Evolutionary conservation across 2,113 vertebrate species (phyloP).

Genomic region (Rafetus swinhoei): DNA sequence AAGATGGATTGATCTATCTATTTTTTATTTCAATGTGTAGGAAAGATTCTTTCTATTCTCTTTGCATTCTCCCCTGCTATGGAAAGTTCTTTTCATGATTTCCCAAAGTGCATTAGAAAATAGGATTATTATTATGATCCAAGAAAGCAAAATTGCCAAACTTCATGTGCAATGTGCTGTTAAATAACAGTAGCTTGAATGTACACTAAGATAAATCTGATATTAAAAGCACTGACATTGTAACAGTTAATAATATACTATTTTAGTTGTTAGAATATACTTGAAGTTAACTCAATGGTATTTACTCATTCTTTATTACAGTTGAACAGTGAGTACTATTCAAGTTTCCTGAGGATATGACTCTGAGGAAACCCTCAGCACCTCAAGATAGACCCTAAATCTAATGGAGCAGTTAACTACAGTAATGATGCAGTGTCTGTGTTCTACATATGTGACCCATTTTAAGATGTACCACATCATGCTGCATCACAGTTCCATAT

Average conservation of each 20-base stretch:
- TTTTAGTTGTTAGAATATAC: slow-evolving; percentile 15
- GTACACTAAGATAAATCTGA: slow-evolving; percentile 60
- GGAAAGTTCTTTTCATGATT: slow-evolving; percentile 35
- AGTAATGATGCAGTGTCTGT: background rate
- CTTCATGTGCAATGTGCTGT: slow-evolving; percentile 48
- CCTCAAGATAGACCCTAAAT: background rate
- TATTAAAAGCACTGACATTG: slow-evolving; percentile 5
- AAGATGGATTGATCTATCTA: background rate
- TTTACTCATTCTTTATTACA: background rate
- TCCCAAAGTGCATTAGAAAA: slow-evolving; percentile 33
- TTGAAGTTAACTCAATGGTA: slow-evolving; percentile 35
- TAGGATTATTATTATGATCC: slow-evolving; percentile 36
- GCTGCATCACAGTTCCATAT: background rate
- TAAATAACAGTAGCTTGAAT: slow-evolving; percentile 45
- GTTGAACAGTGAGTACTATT: background rate
- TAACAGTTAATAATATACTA: slow-evolving; percentile 40
- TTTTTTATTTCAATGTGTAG: slow-evolving; percentile 2
- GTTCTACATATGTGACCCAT: background rate
- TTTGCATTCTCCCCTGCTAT: slow-evolving; percentile 3
- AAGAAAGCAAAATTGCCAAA: slow-evolving; percentile 3
- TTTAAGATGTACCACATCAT: background rate
- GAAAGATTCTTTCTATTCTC: slow-evolving; percentile 25
- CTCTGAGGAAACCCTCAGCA: background rate
- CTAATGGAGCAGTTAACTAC: background rate
- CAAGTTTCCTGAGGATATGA: background rate